These are phyloP conservation scores for Botia almorhae DNA, from an alignment of 2,797 vertebrate genomes.

Conservation along the genomic window DNA sequence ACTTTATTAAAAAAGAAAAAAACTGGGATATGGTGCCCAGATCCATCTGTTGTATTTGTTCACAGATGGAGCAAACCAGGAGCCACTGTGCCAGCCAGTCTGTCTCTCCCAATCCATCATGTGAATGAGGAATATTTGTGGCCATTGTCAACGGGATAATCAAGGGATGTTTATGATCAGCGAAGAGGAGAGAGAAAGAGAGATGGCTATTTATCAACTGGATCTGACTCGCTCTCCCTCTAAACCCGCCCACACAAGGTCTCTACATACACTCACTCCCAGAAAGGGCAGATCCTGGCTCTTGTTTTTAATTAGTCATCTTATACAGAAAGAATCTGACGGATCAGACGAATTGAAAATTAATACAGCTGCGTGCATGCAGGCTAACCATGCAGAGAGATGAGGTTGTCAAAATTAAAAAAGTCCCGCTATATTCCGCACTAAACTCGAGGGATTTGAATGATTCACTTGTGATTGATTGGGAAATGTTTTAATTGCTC, in stretches of 20 bases:
- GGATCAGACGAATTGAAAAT: constrained; percentile 55
- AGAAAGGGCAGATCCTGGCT: constrained; percentile 30
- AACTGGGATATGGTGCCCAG: neutral
- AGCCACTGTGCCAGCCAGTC: neutral
- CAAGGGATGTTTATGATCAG: constrained; percentile 59
- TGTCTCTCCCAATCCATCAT: constrained; percentile 54
- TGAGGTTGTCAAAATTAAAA: constrained; percentile 57
- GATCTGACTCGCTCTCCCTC: constrained; percentile 23
- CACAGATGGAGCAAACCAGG: constrained; percentile 38
- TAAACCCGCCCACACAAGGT: constrained; percentile 18
- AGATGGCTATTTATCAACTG: constrained; percentile 57
- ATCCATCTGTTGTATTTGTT: constrained; percentile 28
- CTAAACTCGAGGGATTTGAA: constrained; percentile 46
- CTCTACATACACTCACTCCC: constrained; percentile 12
- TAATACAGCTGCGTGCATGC: constrained; percentile 50
- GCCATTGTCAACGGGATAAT: constrained; percentile 56
- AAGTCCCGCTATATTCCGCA: constrained; percentile 53
- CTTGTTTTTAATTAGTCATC: constrained; percentile 62
- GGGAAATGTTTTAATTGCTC: constrained; percentile 56
- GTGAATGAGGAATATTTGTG: constrained; percentile 56
- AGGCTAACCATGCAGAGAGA: constrained; percentile 37
- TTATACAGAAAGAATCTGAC: constrained; percentile 43
- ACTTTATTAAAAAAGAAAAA: neutral
- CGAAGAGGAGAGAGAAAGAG: constrained; percentile 54
- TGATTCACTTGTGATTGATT: constrained; percentile 59